Conservation (phyloP, 2,888 invertebrate species). For the Cephus runcator region DNA sequence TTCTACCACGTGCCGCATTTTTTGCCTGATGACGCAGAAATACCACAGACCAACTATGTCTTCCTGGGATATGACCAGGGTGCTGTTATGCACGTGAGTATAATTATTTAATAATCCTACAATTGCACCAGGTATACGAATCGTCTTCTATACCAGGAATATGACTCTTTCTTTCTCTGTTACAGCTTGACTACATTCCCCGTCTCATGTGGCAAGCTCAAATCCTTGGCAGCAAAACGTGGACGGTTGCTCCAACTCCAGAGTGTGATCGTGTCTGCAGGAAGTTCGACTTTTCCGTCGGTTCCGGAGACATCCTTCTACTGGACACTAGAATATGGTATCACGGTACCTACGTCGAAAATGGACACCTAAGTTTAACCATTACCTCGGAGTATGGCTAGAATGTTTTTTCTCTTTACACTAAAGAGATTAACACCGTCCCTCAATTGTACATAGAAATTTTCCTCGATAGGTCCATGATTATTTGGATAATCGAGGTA, state of each 20-base stretch:
- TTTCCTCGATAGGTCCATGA: not conserved
- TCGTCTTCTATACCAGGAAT: not conserved
- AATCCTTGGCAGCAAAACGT: conserved; percentile 85
- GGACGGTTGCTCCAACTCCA: conserved; percentile 86
- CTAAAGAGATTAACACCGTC: not conserved
- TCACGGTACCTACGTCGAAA: conserved; percentile 84
- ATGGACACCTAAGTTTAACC: conserved; percentile 85
- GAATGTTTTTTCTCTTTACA: conserved; percentile 20
- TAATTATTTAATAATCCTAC: not conserved
- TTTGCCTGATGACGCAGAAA: conserved; percentile 88
- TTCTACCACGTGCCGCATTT: conserved; percentile 87
- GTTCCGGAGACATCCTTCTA: conserved; percentile 90
- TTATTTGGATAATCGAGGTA: not conserved
- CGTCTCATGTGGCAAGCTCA: conserved; percentile 96
- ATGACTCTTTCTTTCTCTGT: conserved; percentile 21
- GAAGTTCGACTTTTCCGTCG: conserved; percentile 80
- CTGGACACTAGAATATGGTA: conserved; percentile 94
- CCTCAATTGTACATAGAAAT: not conserved
- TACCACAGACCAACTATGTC: conserved; percentile 88
- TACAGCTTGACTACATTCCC: conserved; percentile 89
- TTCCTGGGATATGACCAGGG: conserved; percentile 93
- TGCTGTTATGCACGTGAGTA: conserved; percentile 88
- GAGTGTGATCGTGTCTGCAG: conserved; percentile 86
- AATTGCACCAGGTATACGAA: not conserved
- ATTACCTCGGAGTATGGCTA: conserved; percentile 93